Evolutionary conservation across 1,140 invertebrate genomes (phyloP).

Genomic region (Drosophila dunni): DNA sequence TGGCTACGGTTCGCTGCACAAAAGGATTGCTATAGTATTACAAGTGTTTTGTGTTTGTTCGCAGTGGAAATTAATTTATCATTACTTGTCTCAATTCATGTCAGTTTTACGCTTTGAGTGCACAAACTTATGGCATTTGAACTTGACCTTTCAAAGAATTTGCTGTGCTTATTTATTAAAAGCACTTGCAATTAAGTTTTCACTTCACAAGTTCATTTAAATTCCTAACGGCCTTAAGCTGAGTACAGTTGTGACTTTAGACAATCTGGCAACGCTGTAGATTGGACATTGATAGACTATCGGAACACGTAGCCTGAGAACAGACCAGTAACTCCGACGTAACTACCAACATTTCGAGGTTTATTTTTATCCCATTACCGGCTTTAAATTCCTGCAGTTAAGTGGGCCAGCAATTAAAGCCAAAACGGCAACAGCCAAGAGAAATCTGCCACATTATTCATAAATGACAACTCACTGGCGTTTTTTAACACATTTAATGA

Average conservation of each 20-base stretch:
- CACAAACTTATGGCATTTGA: constrained; percentile 7
- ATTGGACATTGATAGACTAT: no score
- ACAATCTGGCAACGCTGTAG: no score
- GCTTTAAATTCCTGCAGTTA: not conserved
- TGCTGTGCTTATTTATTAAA: constrained; percentile 1
- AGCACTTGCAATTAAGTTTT: constrained; percentile 10
- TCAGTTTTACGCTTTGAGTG: constrained; percentile 13
- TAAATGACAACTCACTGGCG: constrained; percentile 20
- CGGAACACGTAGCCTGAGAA: no score
- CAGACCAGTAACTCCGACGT: no score
- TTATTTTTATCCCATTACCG: not conserved
- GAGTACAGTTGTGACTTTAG: not conserved
- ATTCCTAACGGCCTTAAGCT: not conserved
- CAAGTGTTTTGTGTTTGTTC: constrained; percentile 13
- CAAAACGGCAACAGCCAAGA: constrained; percentile 54
- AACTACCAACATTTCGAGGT: no score
- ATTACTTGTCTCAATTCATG: constrained; percentile 27
- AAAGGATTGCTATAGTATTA: constrained; percentile 14
- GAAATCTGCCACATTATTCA: constrained; percentile 65
- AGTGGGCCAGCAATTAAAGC: constrained; percentile 25
- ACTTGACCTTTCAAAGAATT: not conserved
- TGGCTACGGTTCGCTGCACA: constrained; percentile 24
- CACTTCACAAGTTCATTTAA: not conserved
- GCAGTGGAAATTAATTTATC: constrained; percentile 62
- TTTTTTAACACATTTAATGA: constrained; percentile 67